phyloP scores from a whole-genome alignment of 1,140 invertebrate genomes.

The Drosophila punjabiensis region DNA sequence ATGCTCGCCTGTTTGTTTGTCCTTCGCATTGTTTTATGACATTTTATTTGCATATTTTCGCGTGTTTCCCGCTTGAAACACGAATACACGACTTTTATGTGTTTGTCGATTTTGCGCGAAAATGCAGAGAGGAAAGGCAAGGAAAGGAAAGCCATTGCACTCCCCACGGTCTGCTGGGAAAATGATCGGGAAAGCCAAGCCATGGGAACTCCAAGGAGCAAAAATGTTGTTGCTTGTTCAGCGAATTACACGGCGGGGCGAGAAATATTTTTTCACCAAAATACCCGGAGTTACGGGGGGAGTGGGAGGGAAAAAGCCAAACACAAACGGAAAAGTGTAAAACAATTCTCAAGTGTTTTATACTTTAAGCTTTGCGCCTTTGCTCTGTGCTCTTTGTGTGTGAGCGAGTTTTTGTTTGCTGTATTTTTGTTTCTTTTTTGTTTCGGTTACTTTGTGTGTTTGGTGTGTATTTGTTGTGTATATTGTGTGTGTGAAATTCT shows the following conservation, averaged over 20 bases:
- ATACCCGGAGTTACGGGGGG: constrained; percentile 1
- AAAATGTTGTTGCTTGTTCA: constrained; percentile 29
- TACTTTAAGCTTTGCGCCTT: constrained; percentile 75
- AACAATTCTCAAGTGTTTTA: constrained; percentile 80
- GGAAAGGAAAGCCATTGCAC: constrained; percentile 23
- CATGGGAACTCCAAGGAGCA: not conserved
- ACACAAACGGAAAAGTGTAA: constrained; percentile 69
- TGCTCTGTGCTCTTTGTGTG: constrained; percentile 31
- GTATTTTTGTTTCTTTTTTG: constrained; percentile 7
- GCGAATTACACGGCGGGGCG: constrained; percentile 38
- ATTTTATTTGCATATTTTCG: constrained; percentile 82
- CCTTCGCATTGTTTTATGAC: constrained; percentile 78
- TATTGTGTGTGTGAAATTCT: constrained; percentile 3
- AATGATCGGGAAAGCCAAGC: constrained; percentile 11
- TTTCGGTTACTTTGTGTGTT: constrained; percentile 23
- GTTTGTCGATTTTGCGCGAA: constrained; percentile 68
- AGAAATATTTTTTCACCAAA: constrained; percentile 50
- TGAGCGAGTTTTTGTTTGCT: constrained; percentile 33
- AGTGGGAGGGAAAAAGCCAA: constrained; percentile 14
- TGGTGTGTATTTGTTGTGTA: constrained; percentile 20
- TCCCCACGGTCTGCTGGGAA: constrained; percentile 34
- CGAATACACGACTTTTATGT: constrained; percentile 68
- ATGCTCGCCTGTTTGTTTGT: constrained; percentile 53
- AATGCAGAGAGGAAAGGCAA: constrained; percentile 41
- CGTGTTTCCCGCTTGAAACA: constrained; percentile 44